A percentile compares a stretch with the other conserved stretches of the same genome.
Conservation (phyloP, 2,888 invertebrate genomes). For the Rhingia campestris region DNA sequence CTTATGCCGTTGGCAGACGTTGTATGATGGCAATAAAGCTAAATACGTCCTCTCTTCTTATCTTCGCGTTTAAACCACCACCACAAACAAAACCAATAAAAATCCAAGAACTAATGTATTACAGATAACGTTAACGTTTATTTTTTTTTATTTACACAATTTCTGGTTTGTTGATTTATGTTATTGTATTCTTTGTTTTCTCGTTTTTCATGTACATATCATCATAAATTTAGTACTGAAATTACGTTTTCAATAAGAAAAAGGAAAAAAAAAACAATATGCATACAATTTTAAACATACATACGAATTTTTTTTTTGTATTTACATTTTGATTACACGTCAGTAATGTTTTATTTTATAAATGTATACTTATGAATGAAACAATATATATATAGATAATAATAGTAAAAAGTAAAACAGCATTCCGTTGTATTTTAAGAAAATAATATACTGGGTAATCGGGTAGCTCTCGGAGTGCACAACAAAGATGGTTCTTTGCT, state of each 20-base stretch:
- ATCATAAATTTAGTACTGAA: slow-evolving; percentile 45
- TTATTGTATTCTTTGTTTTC: slow-evolving; percentile 29
- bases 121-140: slow-evolving; percentile 47
- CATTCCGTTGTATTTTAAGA: slow-evolving; percentile 18
- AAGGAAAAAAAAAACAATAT: slow-evolving; percentile 21
- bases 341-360: slow-evolving; percentile 29
- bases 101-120: slow-evolving; percentile 20
- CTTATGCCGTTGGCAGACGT: too few relatives aligned
- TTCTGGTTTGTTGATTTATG: slow-evolving; percentile 30
- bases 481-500: not conserved
- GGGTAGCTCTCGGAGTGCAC: not conserved
- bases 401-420: slow-evolving; percentile 13
- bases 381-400: not conserved
- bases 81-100: not conserved
- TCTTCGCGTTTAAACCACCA: too few relatives aligned
- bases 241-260: slow-evolving; percentile 46
- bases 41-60: too few relatives aligned
- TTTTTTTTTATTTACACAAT: slow-evolving; percentile 48
- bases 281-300: slow-evolving; percentile 22
- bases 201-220: slow-evolving; percentile 16
- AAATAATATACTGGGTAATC: slow-evolving; percentile 37
- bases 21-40: too few relatives aligned
- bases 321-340: slow-evolving; percentile 62
- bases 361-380: slow-evolving; percentile 44
- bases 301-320: slow-evolving; percentile 33